Base-by-base conservation (phyloP, 2,113 vertebrate genomes). In the Pollachius pollachius region DNA sequence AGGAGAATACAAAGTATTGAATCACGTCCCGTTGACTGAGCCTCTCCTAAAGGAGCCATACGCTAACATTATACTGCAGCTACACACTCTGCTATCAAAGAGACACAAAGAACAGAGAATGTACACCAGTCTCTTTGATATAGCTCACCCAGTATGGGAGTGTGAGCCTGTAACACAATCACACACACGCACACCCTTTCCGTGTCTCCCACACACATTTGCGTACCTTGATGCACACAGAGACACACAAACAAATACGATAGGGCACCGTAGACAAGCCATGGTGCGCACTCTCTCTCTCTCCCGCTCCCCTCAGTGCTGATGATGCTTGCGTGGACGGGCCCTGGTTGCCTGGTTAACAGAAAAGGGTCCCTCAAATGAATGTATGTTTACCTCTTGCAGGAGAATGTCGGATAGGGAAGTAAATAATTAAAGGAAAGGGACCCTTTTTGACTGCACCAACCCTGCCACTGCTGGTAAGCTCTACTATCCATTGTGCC, bases 391-490 rank as follows among this genome's bases (percentile, higher is more conserved):
- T 92, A 91, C 92, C 90, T 93, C 91, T 93, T 93, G 92, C 92
- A 93, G 92, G 92, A 93, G 89, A 92, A 87, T 92, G 91, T 93
- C 92, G 91, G 92, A 93, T 93, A 93, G 92, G 92, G 92, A 93
- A 88, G 85, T 93, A 93, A 93, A 92, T 93, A 93, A 93, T 93
- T 93, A 93, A 93, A 92, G 91, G 89, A 92, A 89, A 93, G 91
- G 91, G 92, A 90, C 91, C 90, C 92, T 92, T 93, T 92, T 91
- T 92, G 92, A 92, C 92, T 90, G 91, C 92, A 92, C 89, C 92
- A 91, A 90, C 92, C 92, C 89, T 92, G 92, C 90, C 92, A 93
- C 92, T 93, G 91, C 92, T 93, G 92, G 92, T 93, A 93, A 93
- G 92, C 92, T 91, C 90, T 88, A 91, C 90, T 85, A 91, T 89